Percentiles rank a stretch among this genome's conserved stretches.
phyloP scores from a whole-genome alignment of 2,797 vertebrate species.

The Dicrostonyx torquatus region DNA sequence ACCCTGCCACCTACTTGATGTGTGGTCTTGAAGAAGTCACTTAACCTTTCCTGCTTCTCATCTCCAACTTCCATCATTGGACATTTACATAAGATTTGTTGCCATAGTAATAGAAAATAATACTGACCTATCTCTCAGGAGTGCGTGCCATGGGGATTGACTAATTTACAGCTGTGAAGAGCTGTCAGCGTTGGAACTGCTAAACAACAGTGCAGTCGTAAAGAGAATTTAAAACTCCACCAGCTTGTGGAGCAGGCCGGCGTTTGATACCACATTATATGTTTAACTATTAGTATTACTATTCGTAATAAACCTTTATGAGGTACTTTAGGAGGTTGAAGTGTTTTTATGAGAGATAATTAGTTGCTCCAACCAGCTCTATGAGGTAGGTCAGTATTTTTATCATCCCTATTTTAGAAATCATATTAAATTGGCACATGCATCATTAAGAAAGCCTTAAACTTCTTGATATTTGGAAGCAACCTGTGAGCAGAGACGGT shows the following conservation, averaged over 20 bases:
- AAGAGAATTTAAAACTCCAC: slow-evolving; percentile 78
- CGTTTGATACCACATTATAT: slow-evolving; percentile 76
- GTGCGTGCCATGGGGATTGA: slow-evolving; percentile 71
- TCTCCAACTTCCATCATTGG: slow-evolving; percentile 56
- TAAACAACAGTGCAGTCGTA: slow-evolving; percentile 66
- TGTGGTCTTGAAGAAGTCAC: slow-evolving; percentile 75
- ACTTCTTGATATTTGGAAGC: slow-evolving; percentile 63
- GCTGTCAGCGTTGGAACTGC: slow-evolving; percentile 76
- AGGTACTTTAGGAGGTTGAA: slow-evolving; percentile 79
- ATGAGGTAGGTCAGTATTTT: slow-evolving; percentile 77
- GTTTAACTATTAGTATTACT: slow-evolving; percentile 81
- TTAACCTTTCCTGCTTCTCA: slow-evolving; percentile 77
- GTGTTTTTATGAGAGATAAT: slow-evolving; percentile 82
- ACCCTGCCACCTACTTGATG: slow-evolving; percentile 65
- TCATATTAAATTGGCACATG: slow-evolving; percentile 71
- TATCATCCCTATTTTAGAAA: slow-evolving; percentile 75
- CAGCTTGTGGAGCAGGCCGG: slow-evolving; percentile 63
- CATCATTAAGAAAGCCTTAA: slow-evolving; percentile 70
- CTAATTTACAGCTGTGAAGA: slow-evolving; percentile 79
- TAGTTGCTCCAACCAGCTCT: slow-evolving; percentile 76
- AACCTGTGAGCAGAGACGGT: slow-evolving; percentile 34
- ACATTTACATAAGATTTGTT: slow-evolving; percentile 76
- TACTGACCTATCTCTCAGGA: slow-evolving; percentile 77
- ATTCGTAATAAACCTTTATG: slow-evolving; percentile 82
- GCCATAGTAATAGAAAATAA: slow-evolving; percentile 79